These are phyloP conservation scores for Drosophila ficusphila DNA, from an alignment of 1,140 invertebrate genomes.

Conservation along the genomic window DNA sequence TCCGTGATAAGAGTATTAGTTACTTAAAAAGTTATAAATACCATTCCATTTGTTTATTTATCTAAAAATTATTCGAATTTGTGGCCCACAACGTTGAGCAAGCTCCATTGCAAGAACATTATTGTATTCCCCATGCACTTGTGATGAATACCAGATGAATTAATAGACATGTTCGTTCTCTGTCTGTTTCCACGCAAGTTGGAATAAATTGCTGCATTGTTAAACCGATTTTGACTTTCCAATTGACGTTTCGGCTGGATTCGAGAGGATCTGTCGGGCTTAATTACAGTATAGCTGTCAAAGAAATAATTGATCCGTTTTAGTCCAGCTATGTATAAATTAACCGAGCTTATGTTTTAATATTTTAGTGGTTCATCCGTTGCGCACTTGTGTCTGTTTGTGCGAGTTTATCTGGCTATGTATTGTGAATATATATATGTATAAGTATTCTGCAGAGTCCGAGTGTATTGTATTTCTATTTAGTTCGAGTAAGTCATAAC, in stretches of 20 bases:
- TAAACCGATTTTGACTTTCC: not conserved
- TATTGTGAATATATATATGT: not conserved
- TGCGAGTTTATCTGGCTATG: not conserved
- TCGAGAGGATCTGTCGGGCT: not conserved
- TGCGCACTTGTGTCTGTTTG: no score
- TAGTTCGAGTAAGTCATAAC: slow-evolving; percentile 38
- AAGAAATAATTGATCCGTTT: not conserved
- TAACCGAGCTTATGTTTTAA: not conserved
- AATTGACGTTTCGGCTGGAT: not conserved
- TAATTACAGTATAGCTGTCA: not conserved
- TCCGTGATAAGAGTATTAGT: no score
- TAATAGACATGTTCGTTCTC: no score
- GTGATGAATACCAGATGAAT: no score
- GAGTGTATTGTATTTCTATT: slow-evolving; percentile 3
- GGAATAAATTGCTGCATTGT: not conserved
- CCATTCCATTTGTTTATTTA: no score
- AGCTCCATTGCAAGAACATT: no score
- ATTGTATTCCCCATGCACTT: no score
- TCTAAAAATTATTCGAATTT: no score
- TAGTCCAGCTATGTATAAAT: not conserved
- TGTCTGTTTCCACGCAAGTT: not conserved
- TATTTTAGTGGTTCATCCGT: not conserved
- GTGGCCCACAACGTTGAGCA: no score
- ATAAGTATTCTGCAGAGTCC: not conserved
- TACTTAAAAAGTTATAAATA: no score